phyloP scores from a whole-genome alignment of 2,113 vertebrate genomes.

The Proteles cristata region DNA sequence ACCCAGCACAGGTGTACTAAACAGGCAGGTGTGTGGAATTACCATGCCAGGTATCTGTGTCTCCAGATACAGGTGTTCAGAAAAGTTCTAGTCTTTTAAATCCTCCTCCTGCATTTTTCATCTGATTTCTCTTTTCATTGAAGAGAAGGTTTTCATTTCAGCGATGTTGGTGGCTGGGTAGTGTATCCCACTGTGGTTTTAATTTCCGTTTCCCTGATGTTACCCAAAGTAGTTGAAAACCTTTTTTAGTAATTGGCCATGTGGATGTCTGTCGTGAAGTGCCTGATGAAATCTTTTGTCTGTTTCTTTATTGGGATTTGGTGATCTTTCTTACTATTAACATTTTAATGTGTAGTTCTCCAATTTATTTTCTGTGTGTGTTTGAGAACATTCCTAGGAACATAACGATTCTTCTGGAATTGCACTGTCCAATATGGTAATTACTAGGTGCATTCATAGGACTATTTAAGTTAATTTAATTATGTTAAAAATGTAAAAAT shows the following conservation, averaged over 20 bases:
- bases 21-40: background rate
- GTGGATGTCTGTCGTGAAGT: background rate
- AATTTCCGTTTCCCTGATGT: background rate
- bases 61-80: background rate
- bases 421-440: background rate
- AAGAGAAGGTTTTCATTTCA: constrained; percentile 20
- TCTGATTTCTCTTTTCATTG: background rate
- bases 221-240: background rate
- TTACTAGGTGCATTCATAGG: background rate
- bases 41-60: background rate
- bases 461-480: background rate
- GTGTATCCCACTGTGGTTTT: background rate
- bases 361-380: background rate
- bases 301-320: background rate
- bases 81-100: background rate
- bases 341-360: background rate
- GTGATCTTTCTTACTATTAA: background rate
- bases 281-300: background rate
- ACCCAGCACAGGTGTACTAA: background rate
- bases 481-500: background rate
- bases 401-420: background rate
- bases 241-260: background rate
- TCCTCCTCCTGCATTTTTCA: background rate
- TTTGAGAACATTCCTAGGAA: constrained; percentile 15
- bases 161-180: background rate